Base-by-base conservation (phyloP, 2,888 invertebrate species). In the Pterostichus madidus region DNA sequence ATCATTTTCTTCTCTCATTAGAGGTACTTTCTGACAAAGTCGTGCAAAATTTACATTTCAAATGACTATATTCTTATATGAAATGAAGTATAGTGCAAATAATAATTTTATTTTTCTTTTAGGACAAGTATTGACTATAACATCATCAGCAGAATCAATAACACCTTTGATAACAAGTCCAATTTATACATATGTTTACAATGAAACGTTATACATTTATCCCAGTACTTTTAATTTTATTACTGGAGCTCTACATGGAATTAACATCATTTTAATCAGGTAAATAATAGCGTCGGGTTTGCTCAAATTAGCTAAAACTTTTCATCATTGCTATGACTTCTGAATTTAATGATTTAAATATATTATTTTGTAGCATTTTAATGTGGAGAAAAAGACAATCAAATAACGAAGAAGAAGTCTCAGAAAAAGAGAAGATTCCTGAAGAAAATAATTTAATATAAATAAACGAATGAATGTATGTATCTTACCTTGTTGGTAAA, bases 61-160 rank as follows among this genome's bases (percentile, higher is more conserved):
- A 24, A 24, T 24, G 24, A 24, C 24, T 24, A 3, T 24, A 24
- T 24, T 24, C 24, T 24, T 24, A 24, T 24, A 3, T 24, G 24
- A 24, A 24, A 24, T 24, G 49, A 49, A 49, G n/a, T n/a, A 49
- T 24, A 17, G 8, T 0, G 7, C 31, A 10, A 35, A 35, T 2
- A 0, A n/a, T 52, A 52, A 13, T 10, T 32, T 39, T 17, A 11
- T 39, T 31, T 61, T 83, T 83, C 83, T 85, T 85, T 8, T 84
- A 89, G 94, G 94, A 2, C 94, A 94, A 89, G 92, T 95, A 31
- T 95, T 95, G 87, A 93, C 95, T 0, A 89, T 95, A 79, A 92
- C 93, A 87, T 92, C 94, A 44, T 92, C 93, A 2, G 87, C 94
- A 35, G 95, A 95, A 89, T 93, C 94, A 13, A 85, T 93, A 56